These are phyloP conservation scores for Tyria jacobaeae DNA, from an alignment of 2,888 invertebrate genomes.

Conservation along the genomic window DNA sequence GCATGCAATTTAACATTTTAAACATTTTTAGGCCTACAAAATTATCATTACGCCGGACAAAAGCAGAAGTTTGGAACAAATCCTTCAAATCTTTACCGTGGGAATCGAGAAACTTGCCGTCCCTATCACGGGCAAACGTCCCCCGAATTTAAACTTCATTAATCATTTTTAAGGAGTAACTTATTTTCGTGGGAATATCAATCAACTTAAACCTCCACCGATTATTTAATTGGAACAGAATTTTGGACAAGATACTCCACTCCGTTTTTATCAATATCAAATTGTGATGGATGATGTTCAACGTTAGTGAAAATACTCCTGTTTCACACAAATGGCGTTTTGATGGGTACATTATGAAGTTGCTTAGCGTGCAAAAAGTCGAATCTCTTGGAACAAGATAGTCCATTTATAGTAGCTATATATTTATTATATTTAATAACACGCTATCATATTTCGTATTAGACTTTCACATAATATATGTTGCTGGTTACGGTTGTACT, in stretches of 20 bases:
- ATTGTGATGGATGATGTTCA: slow-evolving; percentile 49
- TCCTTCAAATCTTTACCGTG: slow-evolving; percentile 15
- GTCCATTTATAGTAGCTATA: not conserved
- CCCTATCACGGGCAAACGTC: slow-evolving; percentile 27
- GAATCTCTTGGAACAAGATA: not conserved
- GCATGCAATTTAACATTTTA: no score
- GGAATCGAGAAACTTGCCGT: slow-evolving; percentile 23
- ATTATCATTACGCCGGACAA: not conserved
- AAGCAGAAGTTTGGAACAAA: slow-evolving; percentile 4
- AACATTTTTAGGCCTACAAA: no score
- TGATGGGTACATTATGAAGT: slow-evolving; percentile 17
- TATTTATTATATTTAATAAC: not conserved
- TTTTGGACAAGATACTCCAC: slow-evolving; percentile 50
- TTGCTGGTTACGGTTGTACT: no score
- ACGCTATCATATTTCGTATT: not conserved
- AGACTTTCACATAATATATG: no score
- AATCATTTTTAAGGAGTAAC: slow-evolving; percentile 49
- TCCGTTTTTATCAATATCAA: slow-evolving; percentile 48
- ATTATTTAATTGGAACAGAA: slow-evolving; percentile 55
- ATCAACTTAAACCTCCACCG: slow-evolving; percentile 50
- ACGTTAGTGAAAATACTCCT: slow-evolving; percentile 13
- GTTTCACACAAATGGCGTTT: slow-evolving; percentile 11
- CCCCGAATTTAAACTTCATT: slow-evolving; percentile 48
- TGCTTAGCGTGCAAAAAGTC: not conserved
- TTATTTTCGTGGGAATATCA: slow-evolving; percentile 50